Base-by-base conservation (phyloP, 2,797 vertebrate genomes). In the Halcyon leucocephala region DNA sequence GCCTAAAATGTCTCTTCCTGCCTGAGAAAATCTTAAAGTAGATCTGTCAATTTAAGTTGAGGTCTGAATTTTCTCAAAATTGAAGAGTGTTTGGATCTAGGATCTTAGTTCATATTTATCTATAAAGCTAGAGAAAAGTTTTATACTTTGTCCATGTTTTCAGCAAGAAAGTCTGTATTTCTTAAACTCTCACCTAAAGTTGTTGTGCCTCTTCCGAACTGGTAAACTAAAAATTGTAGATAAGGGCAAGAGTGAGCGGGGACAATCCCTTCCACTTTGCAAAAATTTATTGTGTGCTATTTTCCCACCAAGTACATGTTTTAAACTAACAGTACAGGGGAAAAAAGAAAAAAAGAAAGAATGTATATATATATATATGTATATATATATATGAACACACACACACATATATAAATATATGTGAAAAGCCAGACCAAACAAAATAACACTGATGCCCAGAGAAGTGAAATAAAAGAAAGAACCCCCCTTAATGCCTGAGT, bases 321-420 rank as follows among this genome's bases (percentile, higher is more conserved):
- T 77, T 58, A 73, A 80, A 18, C 12, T 22, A 82, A 65, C 2
- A 33, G 14, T 42, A 9, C 3, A n/a, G 14, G 28, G 14, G 24
- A n/a, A 82, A 84, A 82, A 83, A 12, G 57, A 12, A 9, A 29
- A 52, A 85, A 31, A 65, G 28, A 14, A 58, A 84, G 26, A 5
- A 39, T 39, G 37, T 39, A 11, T 39, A 12, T 39, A 39, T 39
- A 39, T 37, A 37, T 39, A 37, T 37, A n/a, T n/a, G n/a, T n/a
- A n/a, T n/a, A n/a, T n/a, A 64, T 37, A 18, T 13, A 5, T 46
- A 8, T 31, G 13, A 26, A 28, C 61, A 69, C 0, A 0, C 42
- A 0, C 42, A 6, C 31, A 6, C 13, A 5, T 9, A 26, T 3
- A 4, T 14, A 48, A 33, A 33, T 3, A 8, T 2, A 15, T 9